Base-by-base conservation (phyloP, 2,797 vertebrate genomes). In the Myotis daubentonii region DNA sequence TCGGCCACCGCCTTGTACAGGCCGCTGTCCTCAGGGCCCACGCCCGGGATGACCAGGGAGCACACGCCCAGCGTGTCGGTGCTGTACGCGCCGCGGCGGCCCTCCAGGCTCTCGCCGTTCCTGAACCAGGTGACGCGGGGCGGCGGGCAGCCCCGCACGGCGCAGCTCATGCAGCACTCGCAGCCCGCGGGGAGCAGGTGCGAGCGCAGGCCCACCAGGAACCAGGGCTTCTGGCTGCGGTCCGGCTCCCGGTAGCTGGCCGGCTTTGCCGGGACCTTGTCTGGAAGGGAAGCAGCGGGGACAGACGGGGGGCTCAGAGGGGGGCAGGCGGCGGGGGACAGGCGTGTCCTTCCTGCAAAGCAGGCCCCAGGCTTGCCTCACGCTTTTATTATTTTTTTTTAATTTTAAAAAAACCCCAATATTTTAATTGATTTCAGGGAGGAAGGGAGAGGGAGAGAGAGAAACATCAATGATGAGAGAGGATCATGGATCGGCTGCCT, bases 81-180 rank as follows among this genome's bases (percentile, higher is more conserved):
- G 97, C 98, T 98, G 96, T 98, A 98, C 80, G 98, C 99, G n/a
- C 98, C 94, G 1, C 98, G 96, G 60, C 99, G 96, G 0, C 97
- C 98, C 93, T 98, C 99, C 95, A 99, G 95, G 96, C 98, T 99
- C 93, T 98, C 95, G 51, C 94, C 97, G 66, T 99, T 98, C 95
- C 98, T 98, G 95, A 98, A 99, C 99, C 99, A 99, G 0, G 98
- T 99, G 97, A 99, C 75, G 0, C 96, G 98, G 2, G 99, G 99
- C 2, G 78, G 49, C 0, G 99, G 99, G 5, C 98, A 97, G 87
- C 99, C 99, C n/a, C 96, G 98, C 41, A 99, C 98, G 0, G 99
- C 99, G 0, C 99, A 99, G 97, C 98, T 99, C 99, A 99, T 99
- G 53, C 91, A 98, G 82, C 99, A 99, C 86, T 99, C 98, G 0